Evolutionary conservation across 2,888 invertebrate genomes (phyloP).

Genomic region (Caenorhabditis virilis): DNA sequence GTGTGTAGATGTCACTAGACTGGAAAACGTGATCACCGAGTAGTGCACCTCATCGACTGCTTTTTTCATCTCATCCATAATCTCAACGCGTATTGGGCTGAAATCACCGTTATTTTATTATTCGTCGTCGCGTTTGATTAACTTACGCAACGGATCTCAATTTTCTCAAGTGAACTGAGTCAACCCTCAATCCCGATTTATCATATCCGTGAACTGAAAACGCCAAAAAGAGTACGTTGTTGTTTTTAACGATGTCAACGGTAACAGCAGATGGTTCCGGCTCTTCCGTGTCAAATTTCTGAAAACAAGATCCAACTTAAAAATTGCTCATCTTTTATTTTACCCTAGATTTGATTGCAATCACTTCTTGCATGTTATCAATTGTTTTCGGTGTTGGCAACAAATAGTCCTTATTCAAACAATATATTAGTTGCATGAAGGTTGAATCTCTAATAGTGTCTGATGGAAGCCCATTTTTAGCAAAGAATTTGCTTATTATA

Average conservation of each 20-base stretch:
- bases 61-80: slow-evolving; percentile 5
- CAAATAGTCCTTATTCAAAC: neutral
- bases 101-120: no score
- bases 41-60: slow-evolving; percentile 13
- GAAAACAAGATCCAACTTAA: no score
- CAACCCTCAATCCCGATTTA: slow-evolving; percentile 7
- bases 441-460: neutral
- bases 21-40: slow-evolving; percentile 8
- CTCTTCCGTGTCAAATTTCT: no score
- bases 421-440: neutral
- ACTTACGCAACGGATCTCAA: slow-evolving; percentile 17
- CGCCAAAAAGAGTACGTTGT: slow-evolving; percentile 8
- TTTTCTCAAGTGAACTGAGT: slow-evolving; percentile 9
- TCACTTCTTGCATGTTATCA: neutral
- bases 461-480: neutral
- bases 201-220: slow-evolving; percentile 32
- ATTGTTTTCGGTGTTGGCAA: neutral
- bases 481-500: neutral
- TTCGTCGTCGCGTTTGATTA: neutral
- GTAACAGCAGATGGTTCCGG: slow-evolving; percentile 19
- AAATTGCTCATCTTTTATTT: no score
- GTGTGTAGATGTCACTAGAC: slow-evolving; percentile 1
- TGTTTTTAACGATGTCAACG: neutral
- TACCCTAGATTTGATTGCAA: neutral
- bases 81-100: no score